Base-by-base conservation (phyloP, 2,888 invertebrate species). In the Volucella zonaria region DNA sequence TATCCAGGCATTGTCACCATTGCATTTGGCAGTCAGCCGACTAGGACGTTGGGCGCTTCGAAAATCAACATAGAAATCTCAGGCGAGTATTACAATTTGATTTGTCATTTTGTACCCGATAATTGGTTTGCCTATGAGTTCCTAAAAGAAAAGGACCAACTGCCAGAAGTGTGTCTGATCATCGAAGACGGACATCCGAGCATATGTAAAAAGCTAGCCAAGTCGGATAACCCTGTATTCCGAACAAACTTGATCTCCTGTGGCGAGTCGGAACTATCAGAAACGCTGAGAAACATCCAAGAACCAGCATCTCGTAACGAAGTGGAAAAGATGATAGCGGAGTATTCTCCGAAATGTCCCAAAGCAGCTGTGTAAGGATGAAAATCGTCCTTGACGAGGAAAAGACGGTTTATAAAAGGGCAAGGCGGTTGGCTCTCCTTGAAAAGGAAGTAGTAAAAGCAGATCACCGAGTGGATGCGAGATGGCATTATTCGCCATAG, bases 321-420 rank as follows among this genome's bases (percentile, higher is more conserved):
- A 11, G 61, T 71, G 1, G 51, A 59, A 51, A 58, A 71, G 9
- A 73, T 45, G 42, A 73, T 73, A 45, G 59, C 31, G n/a, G 11
- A 62, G 43, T 78, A 83, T 91, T 91, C 80, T 87, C 91, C 0
- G 90, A 92, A 77, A 43, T 38, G 56, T n/a, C 64, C 56, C 42
- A 74, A 64, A 61, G 31, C 43, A 54, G 49, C 3, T 45, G 64
- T 40, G 61, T 61, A 11, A 10, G 42, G 38, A 62, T 73, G 62
- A 73, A 73, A 62, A 59, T 62, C 12, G 45, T 64, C 15, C 64
- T 62, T 23, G 76, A 76, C 51, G 59, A 67, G 10, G 68, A 76
- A 51, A 76, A 67, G 12, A 43, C 51, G n/a, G 59, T 76, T 66
- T 68, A 67, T 10, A 51, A 67, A 42, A 58, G 61, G 45, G 38